Evolutionary conservation across 64 coral and sea anemone genomes (phyloP), one percentile per base, ranked within the genome.

Genomic region (Pachyseris speciosa): DNA sequence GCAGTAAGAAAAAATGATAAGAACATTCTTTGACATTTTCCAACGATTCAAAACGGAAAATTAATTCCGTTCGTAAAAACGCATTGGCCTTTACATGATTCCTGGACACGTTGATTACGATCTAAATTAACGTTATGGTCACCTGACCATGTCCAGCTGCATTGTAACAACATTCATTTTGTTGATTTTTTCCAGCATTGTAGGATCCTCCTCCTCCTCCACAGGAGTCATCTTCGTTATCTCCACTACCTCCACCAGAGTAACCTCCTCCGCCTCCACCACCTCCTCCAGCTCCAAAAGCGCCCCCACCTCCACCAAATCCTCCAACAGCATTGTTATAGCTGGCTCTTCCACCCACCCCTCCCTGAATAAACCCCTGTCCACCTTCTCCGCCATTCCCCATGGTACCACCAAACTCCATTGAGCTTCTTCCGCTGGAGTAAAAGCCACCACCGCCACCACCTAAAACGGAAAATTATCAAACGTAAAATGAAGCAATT

Each of bases 201-300:
- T 30, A 86, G 32, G 84, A 86, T 36, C 84, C 84, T 86, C 66
- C 84, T 44, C 84, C 84, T 50, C 66, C 84, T 42, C 84, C 65
- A 72, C 84, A 86, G 40, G 84, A 72, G 13, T 86, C 37, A 27
- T 0, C 0, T 48, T 52, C 34, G 25, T 52, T 5, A 37, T 71
- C 64, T 66, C 65, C 84, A 51, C 84, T 86, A 72, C 40, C 40
- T 49, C 84, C 41, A 20, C 74, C 67, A 38, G 74, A 77, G 41
- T 77, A 77, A 10, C 74, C 74, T 45, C 80, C 80, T 9, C 80
- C 80, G 33, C 80, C 80, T 38, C 51, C 80, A 19, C 77, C 77
- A 32, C 77, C 77, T 0, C 43, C 48, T 9, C 27, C 26, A 1
- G 0, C 20, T 32, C 80, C 80, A 64, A 42, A 84, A 39, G 55